A percentile compares a stretch with the other conserved stretches of the same genome.
These are phyloP conservation scores for Octonoba sinensis DNA, from an alignment of 2,888 invertebrate species.

Conservation along the genomic window DNA sequence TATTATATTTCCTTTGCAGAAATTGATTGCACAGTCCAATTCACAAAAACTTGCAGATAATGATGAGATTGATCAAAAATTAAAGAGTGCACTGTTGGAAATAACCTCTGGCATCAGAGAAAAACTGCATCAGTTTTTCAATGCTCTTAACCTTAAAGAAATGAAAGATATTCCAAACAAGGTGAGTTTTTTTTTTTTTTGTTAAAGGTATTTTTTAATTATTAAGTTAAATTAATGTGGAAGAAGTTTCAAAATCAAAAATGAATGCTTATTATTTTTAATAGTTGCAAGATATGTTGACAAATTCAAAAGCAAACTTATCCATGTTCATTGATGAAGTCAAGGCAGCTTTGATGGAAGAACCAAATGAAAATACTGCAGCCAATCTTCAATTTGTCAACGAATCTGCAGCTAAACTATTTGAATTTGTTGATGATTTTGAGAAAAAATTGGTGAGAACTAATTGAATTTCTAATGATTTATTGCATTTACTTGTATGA, in stretches of 20 bases:
- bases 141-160: conserved; percentile 42
- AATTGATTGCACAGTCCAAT: conserved; percentile 21
- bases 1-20: conserved; percentile 2
- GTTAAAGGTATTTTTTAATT: background rate
- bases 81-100: conserved; percentile 37
- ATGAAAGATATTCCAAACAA: conserved; percentile 47
- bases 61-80: conserved; percentile 37
- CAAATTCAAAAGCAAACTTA: conserved; percentile 29
- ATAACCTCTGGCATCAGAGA: conserved; percentile 49
- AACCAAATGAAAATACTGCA: conserved; percentile 7
- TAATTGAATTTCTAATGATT: no score
- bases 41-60: conserved; percentile 8
- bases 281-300: conserved; percentile 42
- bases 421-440: conserved; percentile 41
- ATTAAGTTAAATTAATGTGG: background rate
- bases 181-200: conserved; percentile 3
- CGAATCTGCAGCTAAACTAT: conserved; percentile 32
- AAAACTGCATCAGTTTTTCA: conserved; percentile 46
- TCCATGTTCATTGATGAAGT: conserved; percentile 39
- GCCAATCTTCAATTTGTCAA: conserved; percentile 32
- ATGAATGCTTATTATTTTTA: background rate
- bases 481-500: no score
- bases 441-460: conserved; percentile 44
- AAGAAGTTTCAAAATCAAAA: background rate
- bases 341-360: conserved; percentile 30